phyloP scores from a whole-genome alignment of 2,888 invertebrate genomes.

The Creontiades dilutus region DNA sequence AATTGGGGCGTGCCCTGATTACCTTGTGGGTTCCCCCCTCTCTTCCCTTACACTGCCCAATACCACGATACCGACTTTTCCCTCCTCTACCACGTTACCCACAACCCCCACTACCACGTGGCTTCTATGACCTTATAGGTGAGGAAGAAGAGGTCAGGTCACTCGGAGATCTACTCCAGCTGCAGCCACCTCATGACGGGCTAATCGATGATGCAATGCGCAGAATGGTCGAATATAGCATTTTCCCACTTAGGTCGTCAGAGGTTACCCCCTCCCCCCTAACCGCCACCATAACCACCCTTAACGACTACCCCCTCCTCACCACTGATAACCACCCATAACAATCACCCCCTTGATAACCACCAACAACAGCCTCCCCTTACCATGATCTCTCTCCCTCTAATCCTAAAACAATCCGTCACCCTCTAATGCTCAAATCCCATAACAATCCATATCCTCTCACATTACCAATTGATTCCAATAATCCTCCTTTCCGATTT shows the following conservation, averaged over 20 bases:
- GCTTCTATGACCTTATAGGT: neutral
- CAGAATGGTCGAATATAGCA: conserved; percentile 5
- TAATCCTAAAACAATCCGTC: neutral
- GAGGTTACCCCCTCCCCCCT: neutral
- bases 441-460: too few relatives aligned
- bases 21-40: neutral
- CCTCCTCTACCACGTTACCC: neutral
- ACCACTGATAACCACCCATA: too few relatives aligned
- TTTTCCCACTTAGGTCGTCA: conserved; percentile 2
- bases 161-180: neutral
- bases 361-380: too few relatives aligned
- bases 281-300: neutral
- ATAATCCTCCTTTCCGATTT: too few relatives aligned
- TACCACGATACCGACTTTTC: neutral
- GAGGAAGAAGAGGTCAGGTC: neutral
- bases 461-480: too few relatives aligned
- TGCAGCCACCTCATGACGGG: conserved; percentile 16
- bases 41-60: neutral
- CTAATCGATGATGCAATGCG: conserved; percentile 19
- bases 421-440: neutral
- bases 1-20: conserved; percentile 27
- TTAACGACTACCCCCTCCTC: neutral
- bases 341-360: too few relatives aligned
- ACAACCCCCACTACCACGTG: neutral
- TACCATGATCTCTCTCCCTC: neutral